Percentiles rank a stretch among this genome's conserved stretches.
These are phyloP conservation scores for Ceratothoa steindachneri DNA, from an alignment of 2,888 invertebrate species.

Conservation along the genomic window DNA sequence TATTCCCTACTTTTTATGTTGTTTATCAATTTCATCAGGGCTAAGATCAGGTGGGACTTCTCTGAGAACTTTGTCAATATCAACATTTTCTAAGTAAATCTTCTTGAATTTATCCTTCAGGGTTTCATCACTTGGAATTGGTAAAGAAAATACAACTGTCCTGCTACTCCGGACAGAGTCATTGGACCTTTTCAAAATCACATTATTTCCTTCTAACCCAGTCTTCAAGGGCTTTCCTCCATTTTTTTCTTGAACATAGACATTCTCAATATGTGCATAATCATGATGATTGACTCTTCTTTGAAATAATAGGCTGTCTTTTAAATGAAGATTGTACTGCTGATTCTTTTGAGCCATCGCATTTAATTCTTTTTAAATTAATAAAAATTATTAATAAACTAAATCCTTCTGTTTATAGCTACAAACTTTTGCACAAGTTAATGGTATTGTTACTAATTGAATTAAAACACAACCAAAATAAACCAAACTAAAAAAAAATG, in stretches of 20 bases:
- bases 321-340: neutral
- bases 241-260: neutral
- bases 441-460: too few relatives aligned
- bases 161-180: neutral
- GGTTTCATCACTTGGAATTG: neutral
- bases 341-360: neutral
- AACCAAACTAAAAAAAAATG: too few relatives aligned
- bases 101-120: conserved; percentile 14
- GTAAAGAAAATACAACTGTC: neutral
- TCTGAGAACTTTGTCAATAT: conserved; percentile 9
- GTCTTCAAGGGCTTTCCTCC: neutral
- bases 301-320: neutral
- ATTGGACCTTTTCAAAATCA: neutral
- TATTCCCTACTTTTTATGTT: neutral
- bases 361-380: neutral
- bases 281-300: neutral
- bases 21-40: conserved; percentile 2
- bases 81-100: conserved; percentile 7
- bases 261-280: neutral
- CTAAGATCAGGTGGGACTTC: conserved; percentile 21
- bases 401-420: too few relatives aligned
- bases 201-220: neutral
- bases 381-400: too few relatives aligned
- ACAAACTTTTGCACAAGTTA: too few relatives aligned
- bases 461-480: too few relatives aligned